phyloP scores from a whole-genome alignment of 2,113 vertebrate species.

The Strix aluco region DNA sequence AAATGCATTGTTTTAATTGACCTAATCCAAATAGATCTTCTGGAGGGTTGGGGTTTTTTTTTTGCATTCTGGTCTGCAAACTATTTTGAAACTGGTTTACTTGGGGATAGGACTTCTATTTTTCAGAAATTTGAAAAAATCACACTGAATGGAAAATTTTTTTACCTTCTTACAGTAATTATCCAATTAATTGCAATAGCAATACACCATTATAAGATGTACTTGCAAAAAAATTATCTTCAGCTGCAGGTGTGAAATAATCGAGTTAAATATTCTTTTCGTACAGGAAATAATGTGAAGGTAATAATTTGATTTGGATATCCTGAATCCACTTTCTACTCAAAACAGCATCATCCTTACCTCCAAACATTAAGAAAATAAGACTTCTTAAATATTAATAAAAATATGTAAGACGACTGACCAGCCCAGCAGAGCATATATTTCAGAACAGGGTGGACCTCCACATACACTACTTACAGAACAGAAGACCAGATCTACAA shows the following conservation, averaged over 20 bases:
- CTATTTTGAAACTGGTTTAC: not conserved
- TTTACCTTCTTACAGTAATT: not conserved
- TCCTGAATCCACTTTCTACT: not conserved
- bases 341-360: not conserved
- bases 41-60: not conserved
- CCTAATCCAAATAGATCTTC: not conserved
- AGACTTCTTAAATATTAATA: not conserved
- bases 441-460: not conserved
- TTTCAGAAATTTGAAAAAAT: not conserved
- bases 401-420: not conserved
- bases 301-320: not conserved
- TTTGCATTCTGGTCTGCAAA: not conserved
- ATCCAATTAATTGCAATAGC: not conserved
- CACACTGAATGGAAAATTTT: not conserved
- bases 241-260: not conserved
- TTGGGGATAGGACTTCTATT: not conserved
- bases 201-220: not conserved
- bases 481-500: not conserved
- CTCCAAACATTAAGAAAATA: not conserved
- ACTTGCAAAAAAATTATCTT: not conserved
- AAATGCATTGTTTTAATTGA: not conserved
- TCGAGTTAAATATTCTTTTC: not conserved
- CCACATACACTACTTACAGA: not conserved
- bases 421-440: accelerated
- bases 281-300: not conserved